Percentiles rank a stretch among this genome's conserved stretches.
Evolutionary conservation across 2,113 vertebrate genomes (phyloP).

Genomic region (Parotia lawesii): DNA sequence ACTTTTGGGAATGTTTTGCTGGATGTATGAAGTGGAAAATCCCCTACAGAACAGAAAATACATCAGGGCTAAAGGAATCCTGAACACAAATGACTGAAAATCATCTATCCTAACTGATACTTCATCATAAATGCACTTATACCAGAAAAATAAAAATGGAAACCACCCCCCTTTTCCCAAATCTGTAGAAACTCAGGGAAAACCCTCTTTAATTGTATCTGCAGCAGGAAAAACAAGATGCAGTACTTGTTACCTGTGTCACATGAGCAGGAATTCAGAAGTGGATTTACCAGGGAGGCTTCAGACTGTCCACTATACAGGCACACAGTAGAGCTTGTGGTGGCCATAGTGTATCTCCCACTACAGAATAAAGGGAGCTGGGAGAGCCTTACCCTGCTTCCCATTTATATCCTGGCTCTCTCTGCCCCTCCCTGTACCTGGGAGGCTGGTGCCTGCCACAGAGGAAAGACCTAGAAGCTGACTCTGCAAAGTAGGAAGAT

Average conservation of each 20-base stretch:
- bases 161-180: background rate
- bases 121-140: rapidly evolving
- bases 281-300: background rate
- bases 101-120: background rate
- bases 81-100: background rate
- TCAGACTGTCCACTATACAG: rapidly evolving
- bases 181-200: background rate
- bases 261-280: background rate
- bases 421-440: background rate
- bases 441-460: background rate
- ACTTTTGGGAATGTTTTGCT: background rate
- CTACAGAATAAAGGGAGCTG: background rate
- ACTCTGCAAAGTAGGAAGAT: background rate
- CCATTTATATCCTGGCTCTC: background rate
- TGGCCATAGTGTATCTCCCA: background rate
- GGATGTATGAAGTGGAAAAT: background rate
- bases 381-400: background rate
- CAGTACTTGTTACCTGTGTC: background rate
- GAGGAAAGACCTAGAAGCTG: background rate
- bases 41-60: background rate
- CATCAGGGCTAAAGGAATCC: background rate
- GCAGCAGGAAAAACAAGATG: background rate
- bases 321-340: background rate
- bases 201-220: background rate
- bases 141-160: background rate